Conservation (phyloP, 2,113 vertebrate genomes). For the Eublepharis macularius region DNA sequence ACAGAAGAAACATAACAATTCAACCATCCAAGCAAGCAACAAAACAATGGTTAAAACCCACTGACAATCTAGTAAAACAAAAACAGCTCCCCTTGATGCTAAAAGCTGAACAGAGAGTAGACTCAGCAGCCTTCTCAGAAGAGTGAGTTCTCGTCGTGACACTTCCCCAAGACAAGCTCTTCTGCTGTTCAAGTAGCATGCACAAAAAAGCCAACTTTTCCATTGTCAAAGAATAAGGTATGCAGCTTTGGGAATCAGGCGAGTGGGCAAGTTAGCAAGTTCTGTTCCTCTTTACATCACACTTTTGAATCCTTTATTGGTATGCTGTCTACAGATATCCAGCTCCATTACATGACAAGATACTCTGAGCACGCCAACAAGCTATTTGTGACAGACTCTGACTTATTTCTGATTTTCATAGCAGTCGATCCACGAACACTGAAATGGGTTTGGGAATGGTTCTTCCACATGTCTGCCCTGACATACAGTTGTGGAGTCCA, state of each 20-base stretch:
- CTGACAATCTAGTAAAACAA: background rate
- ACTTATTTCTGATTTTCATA: too few species aligned
- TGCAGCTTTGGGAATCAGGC: background rate
- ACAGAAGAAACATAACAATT: background rate
- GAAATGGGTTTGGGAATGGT: too few species aligned
- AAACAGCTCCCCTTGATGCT: background rate
- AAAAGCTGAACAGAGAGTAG: background rate
- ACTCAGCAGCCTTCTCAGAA: background rate
- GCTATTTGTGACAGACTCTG: too few species aligned
- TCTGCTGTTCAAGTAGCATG: background rate
- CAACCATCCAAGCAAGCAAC: background rate
- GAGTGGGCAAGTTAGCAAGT: too few species aligned
- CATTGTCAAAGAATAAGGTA: background rate
- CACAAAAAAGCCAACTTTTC: background rate
- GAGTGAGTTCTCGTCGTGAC: background rate
- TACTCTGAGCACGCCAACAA: too few species aligned
- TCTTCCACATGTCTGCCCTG: too few species aligned
- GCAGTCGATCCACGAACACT: too few species aligned
- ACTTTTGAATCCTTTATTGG: background rate
- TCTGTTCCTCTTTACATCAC: background rate
- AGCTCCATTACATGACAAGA: too few species aligned
- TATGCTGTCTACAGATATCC: too few species aligned
- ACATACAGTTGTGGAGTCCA: too few species aligned
- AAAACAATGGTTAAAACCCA: background rate
- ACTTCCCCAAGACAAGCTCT: background rate